phyloP scores from a whole-genome alignment of 2,113 vertebrate genomes.

The Semicossyphus pulcher region DNA sequence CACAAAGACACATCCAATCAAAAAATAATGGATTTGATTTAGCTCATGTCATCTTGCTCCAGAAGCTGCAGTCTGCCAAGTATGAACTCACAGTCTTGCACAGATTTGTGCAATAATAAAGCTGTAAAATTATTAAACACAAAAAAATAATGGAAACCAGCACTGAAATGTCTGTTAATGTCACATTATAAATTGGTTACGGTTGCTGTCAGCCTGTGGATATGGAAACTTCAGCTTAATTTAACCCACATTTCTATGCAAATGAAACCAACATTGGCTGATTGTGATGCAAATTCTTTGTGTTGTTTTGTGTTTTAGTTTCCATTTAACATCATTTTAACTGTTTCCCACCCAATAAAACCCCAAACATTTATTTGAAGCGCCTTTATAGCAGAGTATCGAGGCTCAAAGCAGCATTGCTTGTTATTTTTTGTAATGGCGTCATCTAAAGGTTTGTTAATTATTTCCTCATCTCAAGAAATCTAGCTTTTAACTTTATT shows the following conservation, averaged over 20 bases:
- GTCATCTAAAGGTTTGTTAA: background rate
- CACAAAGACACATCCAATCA: slow-evolving; percentile 13
- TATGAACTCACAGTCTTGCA: slow-evolving; percentile 27
- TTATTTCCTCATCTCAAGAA: background rate
- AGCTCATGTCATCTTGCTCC: slow-evolving; percentile 5
- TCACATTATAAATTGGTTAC: background rate
- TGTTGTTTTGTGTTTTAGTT: background rate
- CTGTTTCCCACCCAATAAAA: background rate
- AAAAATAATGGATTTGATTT: slow-evolving; percentile 13
- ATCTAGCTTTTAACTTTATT: no score
- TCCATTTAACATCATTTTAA: background rate
- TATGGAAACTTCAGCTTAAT: background rate
- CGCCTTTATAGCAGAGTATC: background rate
- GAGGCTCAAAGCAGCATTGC: background rate
- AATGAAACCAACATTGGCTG: background rate
- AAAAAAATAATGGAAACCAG: slow-evolving; percentile 10
- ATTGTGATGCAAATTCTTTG: background rate
- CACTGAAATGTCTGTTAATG: background rate
- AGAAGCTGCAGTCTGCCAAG: slow-evolving; percentile 10
- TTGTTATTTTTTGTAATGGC: background rate
- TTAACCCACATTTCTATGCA: background rate
- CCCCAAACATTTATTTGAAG: background rate
- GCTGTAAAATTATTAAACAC: background rate
- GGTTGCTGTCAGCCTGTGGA: background rate
- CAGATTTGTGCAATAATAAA: background rate